phyloP scores from a whole-genome alignment of 2,113 vertebrate genomes.

The Sterrhoptilus dennistouni region DNA sequence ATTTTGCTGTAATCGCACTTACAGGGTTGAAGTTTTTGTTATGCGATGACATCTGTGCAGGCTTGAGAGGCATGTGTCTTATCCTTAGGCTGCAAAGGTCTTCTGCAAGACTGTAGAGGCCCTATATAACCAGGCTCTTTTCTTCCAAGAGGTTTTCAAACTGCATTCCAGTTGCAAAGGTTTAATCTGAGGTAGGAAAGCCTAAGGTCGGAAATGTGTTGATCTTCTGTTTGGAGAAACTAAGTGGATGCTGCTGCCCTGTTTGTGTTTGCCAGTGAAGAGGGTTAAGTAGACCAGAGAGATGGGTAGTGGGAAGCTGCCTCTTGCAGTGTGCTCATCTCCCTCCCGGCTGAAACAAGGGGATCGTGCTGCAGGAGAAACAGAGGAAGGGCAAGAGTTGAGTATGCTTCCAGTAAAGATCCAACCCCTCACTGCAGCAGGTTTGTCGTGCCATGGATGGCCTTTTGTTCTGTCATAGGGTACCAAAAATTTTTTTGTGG shows the following conservation, averaged over 20 bases:
- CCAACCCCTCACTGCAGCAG: background rate
- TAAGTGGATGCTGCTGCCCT: background rate
- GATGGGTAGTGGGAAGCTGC: background rate
- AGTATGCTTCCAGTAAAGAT: background rate
- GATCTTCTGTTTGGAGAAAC: background rate
- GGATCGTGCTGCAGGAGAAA: fast-evolving
- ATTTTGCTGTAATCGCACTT: background rate
- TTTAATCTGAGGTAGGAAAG: background rate
- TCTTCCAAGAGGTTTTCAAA: background rate
- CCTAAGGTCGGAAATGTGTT: fast-evolving
- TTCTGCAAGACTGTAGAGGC: background rate
- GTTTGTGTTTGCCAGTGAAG: background rate
- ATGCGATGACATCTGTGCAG: background rate
- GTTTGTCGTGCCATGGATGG: background rate
- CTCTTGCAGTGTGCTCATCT: fast-evolving
- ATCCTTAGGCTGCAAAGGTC: background rate
- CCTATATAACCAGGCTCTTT: background rate
- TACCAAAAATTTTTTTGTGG: background rate
- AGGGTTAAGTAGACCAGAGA: background rate
- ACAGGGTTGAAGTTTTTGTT: background rate
- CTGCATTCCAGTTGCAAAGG: background rate
- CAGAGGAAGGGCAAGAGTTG: background rate
- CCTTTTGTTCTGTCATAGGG: background rate
- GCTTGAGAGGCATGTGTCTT: background rate
- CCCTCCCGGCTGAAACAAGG: background rate